A percentile compares a stretch with the other conserved stretches of the same genome.
Conservation (phyloP, 2,888 invertebrate genomes). For the Sesia apiformis region DNA sequence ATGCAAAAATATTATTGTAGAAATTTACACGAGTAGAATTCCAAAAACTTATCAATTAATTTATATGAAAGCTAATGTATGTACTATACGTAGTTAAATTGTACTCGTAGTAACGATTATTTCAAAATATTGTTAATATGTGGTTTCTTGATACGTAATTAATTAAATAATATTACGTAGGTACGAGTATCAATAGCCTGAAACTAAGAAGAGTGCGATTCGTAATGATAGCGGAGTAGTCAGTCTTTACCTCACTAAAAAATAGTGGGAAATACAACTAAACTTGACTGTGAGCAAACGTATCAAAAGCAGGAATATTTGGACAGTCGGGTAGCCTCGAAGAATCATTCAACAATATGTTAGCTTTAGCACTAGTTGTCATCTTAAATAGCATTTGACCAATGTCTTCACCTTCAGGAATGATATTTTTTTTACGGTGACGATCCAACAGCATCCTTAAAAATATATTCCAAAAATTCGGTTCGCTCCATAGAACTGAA, state of each 20-base stretch:
- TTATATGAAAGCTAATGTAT: constrained; percentile 9
- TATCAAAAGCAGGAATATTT: constrained; percentile 29
- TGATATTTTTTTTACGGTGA: constrained; percentile 7
- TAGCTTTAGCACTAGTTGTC: constrained; percentile 12
- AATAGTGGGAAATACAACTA: constrained; percentile 35
- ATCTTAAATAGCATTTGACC: neutral
- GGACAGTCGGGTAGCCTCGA: constrained; percentile 34
- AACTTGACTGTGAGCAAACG: constrained; percentile 50
- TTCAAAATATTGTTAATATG: too few relatives aligned
- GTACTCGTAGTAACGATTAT: too few relatives aligned
- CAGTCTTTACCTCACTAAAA: constrained; percentile 70
- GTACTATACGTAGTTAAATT: too few relatives aligned
- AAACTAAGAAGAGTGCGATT: too few relatives aligned
- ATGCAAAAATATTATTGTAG: constrained; percentile 42
- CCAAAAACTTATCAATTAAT: constrained; percentile 15
- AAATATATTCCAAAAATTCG: constrained; percentile 51
- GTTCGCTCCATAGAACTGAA: constrained; percentile 50
- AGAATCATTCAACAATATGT: constrained; percentile 23
- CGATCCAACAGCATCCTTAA: constrained; percentile 24
- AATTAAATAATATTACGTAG: neutral
- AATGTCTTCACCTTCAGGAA: neutral
- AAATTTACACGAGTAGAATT: constrained; percentile 35
- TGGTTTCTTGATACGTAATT: too few relatives aligned
- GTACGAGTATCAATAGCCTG: constrained; percentile 18
- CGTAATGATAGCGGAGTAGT: constrained; percentile 34